Percentiles rank a stretch among this genome's conserved stretches.
phyloP scores from a whole-genome alignment of 2,113 vertebrate genomes.

The Atrichornis clamosus region DNA sequence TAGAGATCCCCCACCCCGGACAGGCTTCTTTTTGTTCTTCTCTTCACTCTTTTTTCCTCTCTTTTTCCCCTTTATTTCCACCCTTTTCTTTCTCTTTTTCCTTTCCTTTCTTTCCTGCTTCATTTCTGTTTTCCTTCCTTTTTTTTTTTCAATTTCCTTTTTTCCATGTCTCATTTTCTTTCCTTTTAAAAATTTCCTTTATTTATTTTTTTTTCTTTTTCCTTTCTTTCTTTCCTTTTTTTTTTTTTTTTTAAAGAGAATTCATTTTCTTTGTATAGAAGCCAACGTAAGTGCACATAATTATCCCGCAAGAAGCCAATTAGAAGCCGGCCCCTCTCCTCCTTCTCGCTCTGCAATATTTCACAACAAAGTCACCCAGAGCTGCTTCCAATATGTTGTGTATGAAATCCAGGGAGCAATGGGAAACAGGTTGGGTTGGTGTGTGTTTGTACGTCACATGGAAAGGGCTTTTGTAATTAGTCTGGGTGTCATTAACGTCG shows the following conservation, averaged over 20 bases:
- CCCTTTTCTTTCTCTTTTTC: background rate
- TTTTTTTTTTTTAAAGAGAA: background rate
- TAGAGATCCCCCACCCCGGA: background rate
- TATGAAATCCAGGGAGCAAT: conserved; percentile 25
- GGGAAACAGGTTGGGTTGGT: conserved; percentile 32
- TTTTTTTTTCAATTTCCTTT: fast-evolving
- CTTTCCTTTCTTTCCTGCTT: background rate
- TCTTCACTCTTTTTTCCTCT: background rate
- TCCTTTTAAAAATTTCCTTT: background rate
- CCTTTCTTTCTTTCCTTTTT: background rate
- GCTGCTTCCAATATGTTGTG: conserved; percentile 22
- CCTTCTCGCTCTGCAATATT: background rate
- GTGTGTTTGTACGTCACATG: conserved; percentile 36
- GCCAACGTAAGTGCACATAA: background rate
- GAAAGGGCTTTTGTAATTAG: conserved; percentile 59
- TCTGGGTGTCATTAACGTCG: conserved; percentile 36
- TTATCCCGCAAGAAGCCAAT: background rate
- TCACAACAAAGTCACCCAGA: conserved; percentile 26
- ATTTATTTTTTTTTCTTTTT: too few relatives aligned
- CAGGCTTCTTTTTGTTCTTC: background rate
- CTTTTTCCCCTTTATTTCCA: fast-evolving
- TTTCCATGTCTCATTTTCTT: background rate
- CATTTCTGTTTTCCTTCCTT: background rate
- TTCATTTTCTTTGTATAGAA: background rate
- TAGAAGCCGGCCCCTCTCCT: background rate